Evolutionary conservation across 64 coral and sea anemone genomes (phyloP).

Genomic region (Dendronephthya gigantea): DNA sequence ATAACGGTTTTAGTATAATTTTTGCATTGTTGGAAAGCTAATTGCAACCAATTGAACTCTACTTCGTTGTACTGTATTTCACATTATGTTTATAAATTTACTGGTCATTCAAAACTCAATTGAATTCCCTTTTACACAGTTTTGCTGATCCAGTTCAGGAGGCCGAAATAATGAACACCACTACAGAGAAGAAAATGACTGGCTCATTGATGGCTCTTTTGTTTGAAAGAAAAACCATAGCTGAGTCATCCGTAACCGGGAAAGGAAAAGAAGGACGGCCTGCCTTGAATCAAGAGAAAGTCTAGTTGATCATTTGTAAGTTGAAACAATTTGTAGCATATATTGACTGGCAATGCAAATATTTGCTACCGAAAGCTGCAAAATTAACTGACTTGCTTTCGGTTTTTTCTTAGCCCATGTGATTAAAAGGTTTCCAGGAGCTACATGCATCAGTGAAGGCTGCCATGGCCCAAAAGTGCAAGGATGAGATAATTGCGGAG

Average conservation of each 20-base stretch:
- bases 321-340: background rate
- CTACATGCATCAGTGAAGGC: background rate
- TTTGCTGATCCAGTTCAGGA: slow-evolving; percentile 17
- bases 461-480: slow-evolving; percentile 8
- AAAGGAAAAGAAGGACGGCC: background rate
- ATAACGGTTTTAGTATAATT: too few species aligned
- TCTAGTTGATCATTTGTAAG: slow-evolving; percentile 11
- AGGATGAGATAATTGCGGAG: background rate
- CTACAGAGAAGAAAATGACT: background rate
- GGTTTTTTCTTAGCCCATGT: background rate
- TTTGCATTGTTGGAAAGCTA: too few species aligned
- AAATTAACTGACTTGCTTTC: background rate
- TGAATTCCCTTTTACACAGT: background rate
- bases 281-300: background rate
- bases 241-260: background rate
- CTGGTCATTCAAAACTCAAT: too few species aligned
- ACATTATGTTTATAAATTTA: too few species aligned
- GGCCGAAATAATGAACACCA: background rate
- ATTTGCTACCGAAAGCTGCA: background rate
- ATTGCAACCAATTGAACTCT: too few species aligned
- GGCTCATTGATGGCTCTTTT: background rate
- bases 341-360: background rate
- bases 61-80: too few species aligned
- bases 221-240: slow-evolving; percentile 1
- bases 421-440: background rate